Evolutionary conservation across 2,888 invertebrate genomes (phyloP).

Genomic region (Hyalella azteca): DNA sequence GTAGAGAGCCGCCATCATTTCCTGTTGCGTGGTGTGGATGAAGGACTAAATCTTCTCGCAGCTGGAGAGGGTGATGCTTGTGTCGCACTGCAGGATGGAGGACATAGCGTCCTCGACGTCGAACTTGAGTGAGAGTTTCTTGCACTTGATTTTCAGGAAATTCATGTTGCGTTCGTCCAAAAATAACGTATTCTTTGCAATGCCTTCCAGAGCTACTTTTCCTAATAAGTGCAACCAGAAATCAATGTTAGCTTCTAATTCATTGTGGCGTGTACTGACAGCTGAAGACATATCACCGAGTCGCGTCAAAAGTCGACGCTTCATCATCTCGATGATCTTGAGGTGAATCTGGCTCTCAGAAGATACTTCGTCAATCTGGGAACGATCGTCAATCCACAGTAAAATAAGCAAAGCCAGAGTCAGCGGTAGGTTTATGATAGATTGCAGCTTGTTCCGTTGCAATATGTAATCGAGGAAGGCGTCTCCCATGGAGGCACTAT

Average conservation of each 20-base stretch:
- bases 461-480: not conserved
- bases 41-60: conserved; percentile 7
- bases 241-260: not conserved
- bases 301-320: not conserved
- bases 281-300: not conserved
- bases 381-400: not conserved
- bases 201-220: not conserved
- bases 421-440: not conserved
- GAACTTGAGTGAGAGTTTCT: not conserved
- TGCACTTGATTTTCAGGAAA: not conserved
- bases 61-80: not conserved
- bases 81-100: not conserved
- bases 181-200: not conserved
- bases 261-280: too few relatives aligned
- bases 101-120: conserved; percentile 6
- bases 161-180: not conserved
- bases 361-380: not conserved
- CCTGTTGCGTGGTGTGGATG: not conserved
- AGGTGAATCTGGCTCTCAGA: not conserved
- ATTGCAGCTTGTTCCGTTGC: not conserved
- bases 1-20: not conserved
- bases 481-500: not conserved
- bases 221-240: not conserved
- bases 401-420: not conserved
- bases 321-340: conserved; percentile 1